Conservation (phyloP, 2,888 invertebrate genomes). For the Trachelus troglodyta region DNA sequence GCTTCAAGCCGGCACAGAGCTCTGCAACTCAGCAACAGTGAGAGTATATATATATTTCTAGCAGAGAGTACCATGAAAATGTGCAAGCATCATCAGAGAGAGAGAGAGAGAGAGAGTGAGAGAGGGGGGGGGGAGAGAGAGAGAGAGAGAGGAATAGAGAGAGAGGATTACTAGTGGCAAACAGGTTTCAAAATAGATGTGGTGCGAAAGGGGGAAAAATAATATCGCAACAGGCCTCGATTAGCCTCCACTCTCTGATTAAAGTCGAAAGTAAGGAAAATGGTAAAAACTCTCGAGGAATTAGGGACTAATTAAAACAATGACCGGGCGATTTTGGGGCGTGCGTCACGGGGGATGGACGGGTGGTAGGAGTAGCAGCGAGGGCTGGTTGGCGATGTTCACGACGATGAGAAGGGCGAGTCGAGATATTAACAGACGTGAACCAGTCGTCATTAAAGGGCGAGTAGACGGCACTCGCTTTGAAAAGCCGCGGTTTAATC, state of each 20-base stretch:
- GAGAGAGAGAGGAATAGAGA: no score
- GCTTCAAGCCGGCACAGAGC: neutral
- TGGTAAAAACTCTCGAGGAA: conserved; percentile 33
- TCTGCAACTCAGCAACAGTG: neutral
- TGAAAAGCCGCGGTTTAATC: conserved; percentile 25
- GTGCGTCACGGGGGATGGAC: conserved; percentile 8
- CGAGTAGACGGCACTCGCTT: neutral
- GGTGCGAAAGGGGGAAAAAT: neutral
- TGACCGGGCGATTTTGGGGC: conserved; percentile 23
- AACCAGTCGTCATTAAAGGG: neutral
- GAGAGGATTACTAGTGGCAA: neutral
- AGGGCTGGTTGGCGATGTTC: neutral
- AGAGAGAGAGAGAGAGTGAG: neutral
- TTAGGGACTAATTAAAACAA: conserved; percentile 52
- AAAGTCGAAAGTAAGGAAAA: neutral
- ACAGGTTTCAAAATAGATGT: neutral
- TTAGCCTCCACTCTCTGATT: conserved; percentile 7
- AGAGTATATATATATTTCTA: neutral
- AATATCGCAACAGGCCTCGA: neutral
- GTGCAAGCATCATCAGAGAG: neutral
- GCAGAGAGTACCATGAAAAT: neutral
- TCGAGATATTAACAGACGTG: conserved; percentile 1
- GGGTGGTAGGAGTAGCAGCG: neutral
- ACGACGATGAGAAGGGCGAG: neutral
- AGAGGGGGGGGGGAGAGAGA: no score